phyloP scores from a whole-genome alignment of 2,113 vertebrate genomes.

The Erythrocercus mccallii region DNA sequence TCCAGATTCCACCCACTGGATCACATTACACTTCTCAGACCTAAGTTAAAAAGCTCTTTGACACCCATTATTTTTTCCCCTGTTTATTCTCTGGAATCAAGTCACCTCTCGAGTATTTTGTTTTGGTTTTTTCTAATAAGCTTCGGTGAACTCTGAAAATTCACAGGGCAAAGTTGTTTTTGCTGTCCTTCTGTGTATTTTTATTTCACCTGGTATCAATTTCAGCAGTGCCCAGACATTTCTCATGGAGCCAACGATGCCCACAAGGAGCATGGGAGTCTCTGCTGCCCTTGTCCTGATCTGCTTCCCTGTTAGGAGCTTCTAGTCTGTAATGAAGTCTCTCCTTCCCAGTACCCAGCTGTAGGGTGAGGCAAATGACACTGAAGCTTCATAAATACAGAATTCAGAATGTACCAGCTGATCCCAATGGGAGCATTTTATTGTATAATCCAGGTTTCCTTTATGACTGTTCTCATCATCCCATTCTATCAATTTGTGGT shows the following conservation, averaged over 20 bases:
- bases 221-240: background rate
- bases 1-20: background rate
- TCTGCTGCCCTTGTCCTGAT: background rate
- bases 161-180: background rate
- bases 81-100: background rate
- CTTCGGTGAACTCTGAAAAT: background rate
- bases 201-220: background rate
- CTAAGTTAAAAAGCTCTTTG: slow-evolving; percentile 28
- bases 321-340: background rate
- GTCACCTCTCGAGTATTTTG: background rate
- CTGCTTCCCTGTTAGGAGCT: background rate
- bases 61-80: slow-evolving; percentile 1
- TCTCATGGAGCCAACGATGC: accelerated
- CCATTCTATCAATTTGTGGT: background rate
- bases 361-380: background rate
- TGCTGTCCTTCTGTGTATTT: background rate
- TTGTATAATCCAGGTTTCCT: background rate
- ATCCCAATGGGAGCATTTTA: background rate
- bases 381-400: background rate
- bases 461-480: background rate
- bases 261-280: background rate
- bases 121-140: background rate
- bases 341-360: background rate
- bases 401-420: background rate
- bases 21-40: background rate